Base-by-base conservation (phyloP, 1,140 invertebrate genomes). In the Anagrus nilaparvatae region DNA sequence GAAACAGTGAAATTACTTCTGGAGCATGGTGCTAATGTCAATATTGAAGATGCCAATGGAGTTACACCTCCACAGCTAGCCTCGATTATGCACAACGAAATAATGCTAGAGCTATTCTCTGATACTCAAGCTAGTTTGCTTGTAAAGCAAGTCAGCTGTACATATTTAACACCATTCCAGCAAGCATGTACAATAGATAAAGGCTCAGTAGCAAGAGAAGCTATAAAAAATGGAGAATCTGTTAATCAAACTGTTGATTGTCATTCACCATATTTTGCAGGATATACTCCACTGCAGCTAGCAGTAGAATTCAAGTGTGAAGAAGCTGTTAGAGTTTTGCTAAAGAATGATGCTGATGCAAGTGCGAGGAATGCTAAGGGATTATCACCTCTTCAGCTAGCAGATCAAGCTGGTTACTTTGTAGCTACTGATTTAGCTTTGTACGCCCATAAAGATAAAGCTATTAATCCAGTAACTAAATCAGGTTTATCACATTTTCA, bases 271-370 rank as follows among this genome's bases (percentile, higher is more conserved):
- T 28, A n/a, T n/a, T n/a, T n/a, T n/a, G n/a, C n/a, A 12, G 41
- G 41, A 17, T 43, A 37, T 19, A 41, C 40, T 2, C 34, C 33
- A 14, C 16, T 43, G 18, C 41, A 43, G 19, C 9, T 43, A 23
- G 33, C 34, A 1, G 31, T 36, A 8, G 30, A 37, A 30, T 14
- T 36, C 17, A 25, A 37, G 23, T 30, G 24, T 37, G 14, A 34
- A 9, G 14, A 43, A 18, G 27, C 24, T 5, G 31, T 43, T 30
- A 7, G 29, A 8, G 12, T 36, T 17, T 34, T 43, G 36, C 24
- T 43, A 16, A 30, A 37, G 4, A 8, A 43, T 23, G 27, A 23
- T n/a, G 34, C 34, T 17, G 10, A 37, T 30, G 14, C 37, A 23
- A 23, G 12, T 29, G n/a, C 7, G 17, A 29, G 23, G 19, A 37